Percentiles rank a stretch among this genome's conserved stretches.
These are phyloP conservation scores for Stigmatopora nigra DNA, from an alignment of 2,113 vertebrate genomes.

Conservation along the genomic window DNA sequence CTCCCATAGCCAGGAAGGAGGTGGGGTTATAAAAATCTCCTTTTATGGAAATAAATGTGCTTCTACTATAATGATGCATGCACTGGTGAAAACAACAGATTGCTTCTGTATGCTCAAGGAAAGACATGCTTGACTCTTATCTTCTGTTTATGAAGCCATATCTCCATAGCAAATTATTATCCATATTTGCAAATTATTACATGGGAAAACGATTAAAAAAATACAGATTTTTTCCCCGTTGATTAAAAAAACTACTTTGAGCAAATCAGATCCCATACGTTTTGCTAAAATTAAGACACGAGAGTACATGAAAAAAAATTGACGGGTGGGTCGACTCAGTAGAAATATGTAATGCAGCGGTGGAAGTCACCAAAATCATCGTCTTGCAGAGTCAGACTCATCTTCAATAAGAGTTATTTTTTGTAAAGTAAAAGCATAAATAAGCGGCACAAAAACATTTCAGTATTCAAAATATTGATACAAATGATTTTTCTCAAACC, in stretches of 20 bases:
- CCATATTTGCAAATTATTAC: neutral
- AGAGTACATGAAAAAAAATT: neutral
- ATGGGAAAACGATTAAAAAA: no score
- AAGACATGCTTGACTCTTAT: constrained; percentile 3
- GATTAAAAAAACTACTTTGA: neutral
- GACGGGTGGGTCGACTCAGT: constrained; percentile 23
- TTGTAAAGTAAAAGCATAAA: neutral
- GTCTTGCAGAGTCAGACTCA: neutral
- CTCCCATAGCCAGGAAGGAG: constrained; percentile 16
- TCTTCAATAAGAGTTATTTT: neutral
- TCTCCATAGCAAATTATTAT: neutral
- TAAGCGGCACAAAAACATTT: neutral
- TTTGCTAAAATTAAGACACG: neutral
- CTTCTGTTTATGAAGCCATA: neutral
- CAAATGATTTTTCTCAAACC: neutral
- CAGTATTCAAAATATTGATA: neutral
- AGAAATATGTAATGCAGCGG: constrained; percentile 9
- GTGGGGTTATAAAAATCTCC: constrained; percentile 29
- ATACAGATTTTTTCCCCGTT: neutral
- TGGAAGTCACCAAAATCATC: neutral
- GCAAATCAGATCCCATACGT: neutral
- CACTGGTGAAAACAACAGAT: constrained; percentile 28
- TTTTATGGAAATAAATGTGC: constrained; percentile 64
- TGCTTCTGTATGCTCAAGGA: constrained; percentile 11
- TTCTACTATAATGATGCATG: constrained; percentile 34